Evolutionary conservation across 2,888 invertebrate species (phyloP).

Genomic region (Onchidella celtica): DNA sequence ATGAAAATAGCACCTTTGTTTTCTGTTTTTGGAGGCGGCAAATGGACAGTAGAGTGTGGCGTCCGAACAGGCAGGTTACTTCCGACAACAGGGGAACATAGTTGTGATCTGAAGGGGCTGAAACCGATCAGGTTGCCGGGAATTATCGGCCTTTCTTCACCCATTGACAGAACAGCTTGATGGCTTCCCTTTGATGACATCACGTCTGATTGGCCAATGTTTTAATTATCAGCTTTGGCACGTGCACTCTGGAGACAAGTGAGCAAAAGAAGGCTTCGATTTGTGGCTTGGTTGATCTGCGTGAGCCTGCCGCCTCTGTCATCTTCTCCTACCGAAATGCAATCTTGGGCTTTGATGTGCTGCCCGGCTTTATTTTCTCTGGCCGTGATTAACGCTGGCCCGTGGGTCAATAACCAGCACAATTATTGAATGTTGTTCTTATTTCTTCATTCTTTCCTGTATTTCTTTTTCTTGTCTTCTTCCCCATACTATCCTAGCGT

Average conservation of each 20-base stretch:
- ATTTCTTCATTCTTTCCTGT: too few relatives aligned
- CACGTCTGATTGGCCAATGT: conserved; percentile 6
- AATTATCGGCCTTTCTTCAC: background rate
- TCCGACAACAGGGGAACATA: background rate
- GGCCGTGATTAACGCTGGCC: background rate
- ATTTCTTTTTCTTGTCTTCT: too few relatives aligned
- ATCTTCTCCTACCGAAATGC: background rate
- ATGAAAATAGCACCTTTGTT: background rate
- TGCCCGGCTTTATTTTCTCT: background rate
- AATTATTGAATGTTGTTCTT: too few relatives aligned
- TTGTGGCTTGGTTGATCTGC: background rate
- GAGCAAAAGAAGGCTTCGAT: background rate
- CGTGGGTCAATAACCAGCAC: background rate
- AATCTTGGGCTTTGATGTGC: background rate
- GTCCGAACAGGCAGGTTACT: background rate
- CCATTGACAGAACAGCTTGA: background rate
- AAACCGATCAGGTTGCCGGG: background rate
- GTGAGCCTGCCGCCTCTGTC: background rate
- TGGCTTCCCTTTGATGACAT: conserved; percentile 1
- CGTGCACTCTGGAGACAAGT: background rate
- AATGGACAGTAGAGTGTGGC: background rate
- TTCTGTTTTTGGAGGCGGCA: background rate
- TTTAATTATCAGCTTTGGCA: conserved; percentile 9
- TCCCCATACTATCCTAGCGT: too few relatives aligned
- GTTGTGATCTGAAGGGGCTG: background rate